Conservation (phyloP, 1,140 invertebrate species). For the Tetramorium parvispinum region DNA sequence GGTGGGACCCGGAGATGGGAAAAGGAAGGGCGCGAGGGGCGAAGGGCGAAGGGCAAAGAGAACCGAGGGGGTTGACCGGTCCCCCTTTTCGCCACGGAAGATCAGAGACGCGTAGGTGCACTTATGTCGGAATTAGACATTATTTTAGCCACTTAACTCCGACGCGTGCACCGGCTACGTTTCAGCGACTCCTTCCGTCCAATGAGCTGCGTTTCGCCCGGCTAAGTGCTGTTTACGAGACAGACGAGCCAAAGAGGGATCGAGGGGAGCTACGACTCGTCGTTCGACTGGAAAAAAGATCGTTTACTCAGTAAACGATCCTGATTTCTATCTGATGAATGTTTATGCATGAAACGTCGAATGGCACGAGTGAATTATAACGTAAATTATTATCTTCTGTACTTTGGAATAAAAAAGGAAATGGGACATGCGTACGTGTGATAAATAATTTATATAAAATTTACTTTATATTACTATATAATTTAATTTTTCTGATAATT, state of each 20-base stretch:
- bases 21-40: background rate
- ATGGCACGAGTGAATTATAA: background rate
- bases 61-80: slow-evolving; percentile 3
- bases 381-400: background rate
- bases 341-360: background rate
- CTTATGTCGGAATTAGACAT: slow-evolving; percentile 55
- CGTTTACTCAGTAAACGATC: slow-evolving; percentile 34
- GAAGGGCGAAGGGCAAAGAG: background rate
- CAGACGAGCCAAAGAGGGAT: slow-evolving; percentile 34
- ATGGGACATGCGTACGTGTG: background rate
- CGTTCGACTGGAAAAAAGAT: slow-evolving; percentile 1
- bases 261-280: slow-evolving; percentile 26
- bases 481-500: background rate
- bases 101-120: slow-evolving; percentile 56
- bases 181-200: slow-evolving; percentile 44
- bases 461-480: background rate
- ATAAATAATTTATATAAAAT: background rate
- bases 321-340: slow-evolving; percentile 15
- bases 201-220: slow-evolving; percentile 45
- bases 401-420: background rate
- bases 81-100: slow-evolving; percentile 18
- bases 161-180: slow-evolving; percentile 49
- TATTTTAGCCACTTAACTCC: slow-evolving; percentile 54
- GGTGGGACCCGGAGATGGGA: slow-evolving; percentile 4
- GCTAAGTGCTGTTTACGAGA: slow-evolving; percentile 58